Percentiles rank a stretch among this genome's conserved stretches.
Conservation (phyloP, 2,797 vertebrate species). For the Spinus olivaceus region DNA sequence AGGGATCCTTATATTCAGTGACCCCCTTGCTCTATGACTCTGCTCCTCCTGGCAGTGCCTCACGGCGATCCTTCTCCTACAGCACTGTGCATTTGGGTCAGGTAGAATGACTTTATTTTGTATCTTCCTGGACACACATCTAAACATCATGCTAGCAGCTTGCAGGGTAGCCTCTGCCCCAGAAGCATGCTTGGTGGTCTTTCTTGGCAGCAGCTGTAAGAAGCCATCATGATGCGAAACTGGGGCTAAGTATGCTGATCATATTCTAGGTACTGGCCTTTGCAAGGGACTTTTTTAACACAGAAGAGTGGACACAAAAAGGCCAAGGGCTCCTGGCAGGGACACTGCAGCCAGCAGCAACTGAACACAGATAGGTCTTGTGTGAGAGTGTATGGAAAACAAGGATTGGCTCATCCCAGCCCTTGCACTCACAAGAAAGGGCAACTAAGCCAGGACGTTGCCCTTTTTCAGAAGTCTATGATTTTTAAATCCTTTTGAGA, state of each 20-base stretch:
- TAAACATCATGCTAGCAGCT: neutral
- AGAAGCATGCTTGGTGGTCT: neutral
- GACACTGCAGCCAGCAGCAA: neutral
- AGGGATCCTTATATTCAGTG: neutral
- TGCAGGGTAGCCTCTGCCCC: neutral
- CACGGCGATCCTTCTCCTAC: neutral
- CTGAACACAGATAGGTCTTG: neutral
- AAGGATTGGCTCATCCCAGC: neutral
- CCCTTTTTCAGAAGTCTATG: neutral
- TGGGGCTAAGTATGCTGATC: neutral
- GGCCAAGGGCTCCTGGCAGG: neutral
- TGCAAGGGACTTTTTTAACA: neutral
- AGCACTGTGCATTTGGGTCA: accelerated
- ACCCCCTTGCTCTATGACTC: neutral
- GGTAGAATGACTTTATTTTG: neutral
- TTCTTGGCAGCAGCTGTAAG: neutral
- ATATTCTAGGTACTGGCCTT: neutral
- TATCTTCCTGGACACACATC: neutral
- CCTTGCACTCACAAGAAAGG: neutral
- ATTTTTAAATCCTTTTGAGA: neutral
- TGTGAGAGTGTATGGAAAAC: neutral
- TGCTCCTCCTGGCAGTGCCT: neutral
- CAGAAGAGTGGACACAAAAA: neutral
- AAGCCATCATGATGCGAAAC: neutral
- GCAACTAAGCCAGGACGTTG: neutral